phyloP scores from a whole-genome alignment of 2,888 invertebrate genomes.

The Apamea anceps region DNA sequence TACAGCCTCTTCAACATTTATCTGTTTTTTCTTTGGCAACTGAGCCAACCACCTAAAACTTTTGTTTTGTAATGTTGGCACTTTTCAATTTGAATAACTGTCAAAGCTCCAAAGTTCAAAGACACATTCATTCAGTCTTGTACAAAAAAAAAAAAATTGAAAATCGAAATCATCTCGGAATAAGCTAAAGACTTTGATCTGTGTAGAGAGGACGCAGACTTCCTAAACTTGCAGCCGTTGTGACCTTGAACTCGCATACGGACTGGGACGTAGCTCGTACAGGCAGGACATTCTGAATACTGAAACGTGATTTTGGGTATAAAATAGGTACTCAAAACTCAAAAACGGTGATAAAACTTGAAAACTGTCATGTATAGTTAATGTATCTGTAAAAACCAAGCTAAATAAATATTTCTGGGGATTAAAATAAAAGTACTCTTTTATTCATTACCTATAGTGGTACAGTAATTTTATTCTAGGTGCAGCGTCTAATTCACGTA shows the following conservation, averaged over 20 bases:
- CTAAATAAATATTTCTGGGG: not conserved
- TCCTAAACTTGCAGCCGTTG: conserved; percentile 28
- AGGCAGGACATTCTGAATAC: conserved; percentile 9
- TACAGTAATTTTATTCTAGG: no score
- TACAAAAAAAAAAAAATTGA: not conserved
- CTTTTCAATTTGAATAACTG: conserved; percentile 7
- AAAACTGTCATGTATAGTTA: not conserved
- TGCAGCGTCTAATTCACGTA: no score
- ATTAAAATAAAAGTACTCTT: no score
- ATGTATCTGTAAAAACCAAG: conserved; percentile 9
- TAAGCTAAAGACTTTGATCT: not conserved
- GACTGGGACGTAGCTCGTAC: not conserved
- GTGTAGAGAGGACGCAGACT: not conserved
- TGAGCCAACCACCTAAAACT: not conserved
- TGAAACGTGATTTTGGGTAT: conserved; percentile 1
- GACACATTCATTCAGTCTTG: not conserved
- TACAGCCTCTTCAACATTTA: not conserved
- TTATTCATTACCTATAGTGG: no score
- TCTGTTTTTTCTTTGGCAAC: no score
- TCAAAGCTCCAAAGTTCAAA: not conserved
- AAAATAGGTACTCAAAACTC: not conserved
- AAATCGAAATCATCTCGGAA: not conserved
- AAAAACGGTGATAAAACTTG: no score
- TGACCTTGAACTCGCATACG: conserved; percentile 51
- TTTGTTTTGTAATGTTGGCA: conserved; percentile 14